Base-by-base conservation (phyloP, 2,888 invertebrate species). In the Desoria tigrina region DNA sequence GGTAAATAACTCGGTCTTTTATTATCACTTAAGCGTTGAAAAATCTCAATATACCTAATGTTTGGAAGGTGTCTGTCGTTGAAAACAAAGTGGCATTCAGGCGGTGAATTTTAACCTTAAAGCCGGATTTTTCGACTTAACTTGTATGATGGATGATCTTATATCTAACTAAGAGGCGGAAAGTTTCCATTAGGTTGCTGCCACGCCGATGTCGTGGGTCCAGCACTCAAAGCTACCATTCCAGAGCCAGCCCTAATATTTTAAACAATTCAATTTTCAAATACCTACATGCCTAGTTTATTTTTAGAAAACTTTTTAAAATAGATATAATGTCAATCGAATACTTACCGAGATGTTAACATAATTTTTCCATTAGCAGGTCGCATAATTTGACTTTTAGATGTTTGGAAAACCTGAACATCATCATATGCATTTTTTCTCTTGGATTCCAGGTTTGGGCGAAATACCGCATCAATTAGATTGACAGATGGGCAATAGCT, bases 401-500 rank as follows among this genome's bases (percentile, higher is more conserved):
- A 32, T 6, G 23, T 55, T 32, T 26, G 28, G 18, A 28, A 55
- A 9, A 55, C 27, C 28, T 55, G 28, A 3, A 76, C 71, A 54
- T 76, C 76, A n/a, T 74, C 66, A 23, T 72, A 62, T 9, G 73
- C 72, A 28, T 68, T 67, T 51, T 68, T 68, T 39, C 74, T 53
- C 42, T 74, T 73, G 18, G 72, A 61, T 23, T 63, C 56, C 39
- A 68, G 50, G 2, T 61, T 86, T 82, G 93, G 86, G 63, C 93
- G 86, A 77, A 90, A 88, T 67, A 92, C 81, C 69, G 92, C 86
- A 78, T 93, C 90, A 78, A 92, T 81, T 74, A 95, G 84, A 79
- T 91, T 91, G 80, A 91, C 88, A 72, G 90, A 89, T 0, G 95
- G 95, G 77, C 94, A 81, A 92, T 92, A 94, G 69, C 92, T 92